Evolutionary conservation across 2,113 vertebrate species (phyloP).

Genomic region (Cyprinus carpio): DNA sequence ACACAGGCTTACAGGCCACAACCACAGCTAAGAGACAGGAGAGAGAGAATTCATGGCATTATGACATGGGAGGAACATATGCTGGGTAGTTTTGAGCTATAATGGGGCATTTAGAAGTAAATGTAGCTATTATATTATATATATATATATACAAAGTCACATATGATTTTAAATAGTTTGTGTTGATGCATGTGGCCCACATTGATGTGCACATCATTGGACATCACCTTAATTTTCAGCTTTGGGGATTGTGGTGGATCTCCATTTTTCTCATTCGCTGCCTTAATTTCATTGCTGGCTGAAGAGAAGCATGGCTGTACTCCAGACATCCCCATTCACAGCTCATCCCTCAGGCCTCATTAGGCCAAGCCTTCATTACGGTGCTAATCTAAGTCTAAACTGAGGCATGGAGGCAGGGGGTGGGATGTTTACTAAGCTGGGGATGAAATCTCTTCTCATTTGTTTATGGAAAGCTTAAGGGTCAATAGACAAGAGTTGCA

Average conservation of each 20-base stretch:
- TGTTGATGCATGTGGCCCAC: not conserved
- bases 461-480: constrained; percentile 36
- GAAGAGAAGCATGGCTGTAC: constrained; percentile 6
- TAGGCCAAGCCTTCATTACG: constrained; percentile 41
- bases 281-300: constrained; percentile 12
- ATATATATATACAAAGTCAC: not conserved
- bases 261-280: constrained; percentile 12
- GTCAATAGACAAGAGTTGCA: constrained; percentile 25
- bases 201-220: not conserved
- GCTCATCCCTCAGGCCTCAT: constrained; percentile 39
- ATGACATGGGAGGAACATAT: constrained; percentile 37
- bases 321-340: constrained; percentile 34
- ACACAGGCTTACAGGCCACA: not conserved
- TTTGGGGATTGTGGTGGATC: not conserved
- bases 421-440: constrained; percentile 43
- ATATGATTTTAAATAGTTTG: constrained; percentile 5
- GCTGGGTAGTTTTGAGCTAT: constrained; percentile 3
- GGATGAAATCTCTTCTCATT: constrained; percentile 42
- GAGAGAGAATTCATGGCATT: constrained; percentile 4
- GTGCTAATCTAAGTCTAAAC: constrained; percentile 51
- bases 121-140: constrained; percentile 21
- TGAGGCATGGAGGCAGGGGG: constrained; percentile 18
- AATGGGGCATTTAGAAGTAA: constrained; percentile 42
- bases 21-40: constrained; percentile 25
- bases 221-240: not conserved